These are phyloP conservation scores for Drosophila sproati DNA, from an alignment of 1,140 invertebrate genomes.

Conservation along the genomic window DNA sequence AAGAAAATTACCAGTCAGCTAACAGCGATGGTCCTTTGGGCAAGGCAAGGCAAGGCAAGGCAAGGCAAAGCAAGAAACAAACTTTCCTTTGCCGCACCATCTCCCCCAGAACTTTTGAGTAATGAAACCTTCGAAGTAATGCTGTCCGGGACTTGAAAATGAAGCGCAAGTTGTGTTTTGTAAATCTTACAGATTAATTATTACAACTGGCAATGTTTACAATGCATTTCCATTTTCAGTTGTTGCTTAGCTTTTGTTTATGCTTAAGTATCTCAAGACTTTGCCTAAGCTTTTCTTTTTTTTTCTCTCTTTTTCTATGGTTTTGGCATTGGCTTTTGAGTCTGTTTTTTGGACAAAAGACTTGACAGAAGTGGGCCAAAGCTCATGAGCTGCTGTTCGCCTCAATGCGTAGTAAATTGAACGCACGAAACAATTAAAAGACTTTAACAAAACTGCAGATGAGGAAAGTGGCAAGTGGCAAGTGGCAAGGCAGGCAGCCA, in stretches of 20 bases:
- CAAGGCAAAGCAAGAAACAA: slow-evolving; percentile 27
- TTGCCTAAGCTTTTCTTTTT: slow-evolving; percentile 20
- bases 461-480: slow-evolving; percentile 24
- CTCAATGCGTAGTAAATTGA: slow-evolving; percentile 40
- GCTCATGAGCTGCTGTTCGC: not conserved
- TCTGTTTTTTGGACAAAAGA: slow-evolving; percentile 17
- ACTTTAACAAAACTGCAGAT: slow-evolving; percentile 24
- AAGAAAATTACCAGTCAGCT: slow-evolving; percentile 63
- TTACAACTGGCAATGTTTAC: slow-evolving; percentile 80
- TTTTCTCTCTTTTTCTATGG: no score
- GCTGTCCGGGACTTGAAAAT: slow-evolving; percentile 40
- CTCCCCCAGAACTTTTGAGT: slow-evolving; percentile 59
- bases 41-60: slow-evolving; percentile 16
- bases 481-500: slow-evolving; percentile 28
- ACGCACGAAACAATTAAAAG: slow-evolving; percentile 53
- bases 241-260: slow-evolving; percentile 44
- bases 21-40: slow-evolving; percentile 62
- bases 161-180: slow-evolving; percentile 61
- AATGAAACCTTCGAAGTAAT: slow-evolving; percentile 58
- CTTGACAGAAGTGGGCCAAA: not conserved
- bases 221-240: slow-evolving; percentile 54
- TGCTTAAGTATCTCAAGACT: slow-evolving; percentile 41
- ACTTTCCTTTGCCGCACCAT: slow-evolving; percentile 8
- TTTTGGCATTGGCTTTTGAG: not conserved
- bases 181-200: slow-evolving; percentile 81